Evolutionary conservation across 2,888 invertebrate genomes (phyloP).

Genomic region (Parelbella ahira): DNA sequence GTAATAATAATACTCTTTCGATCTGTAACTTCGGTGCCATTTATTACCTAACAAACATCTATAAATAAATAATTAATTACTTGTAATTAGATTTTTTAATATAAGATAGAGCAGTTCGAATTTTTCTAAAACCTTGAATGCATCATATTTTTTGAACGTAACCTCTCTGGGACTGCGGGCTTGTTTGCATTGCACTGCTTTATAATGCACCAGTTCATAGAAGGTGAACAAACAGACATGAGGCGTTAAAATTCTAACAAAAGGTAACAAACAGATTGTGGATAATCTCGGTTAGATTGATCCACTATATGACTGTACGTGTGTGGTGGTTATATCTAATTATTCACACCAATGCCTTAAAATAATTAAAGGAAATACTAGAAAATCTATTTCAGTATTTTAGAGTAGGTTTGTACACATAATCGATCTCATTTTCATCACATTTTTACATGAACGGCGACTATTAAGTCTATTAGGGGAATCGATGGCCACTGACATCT

Average conservation of each 20-base stretch:
- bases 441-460: conserved; percentile 3
- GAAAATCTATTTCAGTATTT: conserved; percentile 21
- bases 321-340: too few relatives aligned
- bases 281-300: too few relatives aligned
- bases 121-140: too few relatives aligned
- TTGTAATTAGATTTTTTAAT: conserved; percentile 6
- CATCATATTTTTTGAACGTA: too few relatives aligned
- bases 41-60: conserved; percentile 7
- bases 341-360: too few relatives aligned
- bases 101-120: conserved; percentile 6
- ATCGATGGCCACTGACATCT: not conserved
- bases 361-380: not conserved
- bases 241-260: too few relatives aligned
- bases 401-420: conserved; percentile 13
- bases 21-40: conserved; percentile 22
- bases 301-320: too few relatives aligned
- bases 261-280: too few relatives aligned
- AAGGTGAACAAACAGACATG: too few relatives aligned
- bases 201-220: too few relatives aligned
- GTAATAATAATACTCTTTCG: conserved; percentile 16
- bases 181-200: not conserved
- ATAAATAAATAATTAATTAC: conserved; percentile 7
- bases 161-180: too few relatives aligned
- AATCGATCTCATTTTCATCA: conserved; percentile 21
- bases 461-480: not conserved